Conservation (phyloP, 2,113 vertebrate species). For the Chamaetylas fuelleborni region DNA sequence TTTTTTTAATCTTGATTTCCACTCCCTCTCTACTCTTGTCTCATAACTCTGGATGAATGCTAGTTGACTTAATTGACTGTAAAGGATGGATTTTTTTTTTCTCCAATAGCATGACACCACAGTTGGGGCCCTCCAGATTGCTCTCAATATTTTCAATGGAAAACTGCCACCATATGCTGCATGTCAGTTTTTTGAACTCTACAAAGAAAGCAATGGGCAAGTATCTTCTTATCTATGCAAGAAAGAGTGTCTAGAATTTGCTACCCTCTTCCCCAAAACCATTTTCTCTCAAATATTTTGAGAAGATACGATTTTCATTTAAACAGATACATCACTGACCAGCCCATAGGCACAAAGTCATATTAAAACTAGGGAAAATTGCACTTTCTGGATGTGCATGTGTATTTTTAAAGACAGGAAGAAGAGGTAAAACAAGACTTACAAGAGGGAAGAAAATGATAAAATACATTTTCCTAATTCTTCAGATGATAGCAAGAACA, state of each 20-base stretch:
- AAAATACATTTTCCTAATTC: neutral
- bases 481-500: neutral
- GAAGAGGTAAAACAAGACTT: neutral
- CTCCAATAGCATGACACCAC: slow-evolving; percentile 80
- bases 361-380: neutral
- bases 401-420: neutral
- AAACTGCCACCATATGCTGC: slow-evolving; percentile 83
- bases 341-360: neutral
- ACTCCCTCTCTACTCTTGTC: neutral
- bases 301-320: neutral
- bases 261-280: neutral
- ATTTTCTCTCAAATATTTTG: neutral
- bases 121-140: slow-evolving; percentile 84
- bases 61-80: neutral
- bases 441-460: neutral
- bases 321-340: neutral
- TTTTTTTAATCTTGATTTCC: neutral
- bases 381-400: neutral
- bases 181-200: slow-evolving; percentile 87
- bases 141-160: slow-evolving; percentile 82
- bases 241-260: neutral
- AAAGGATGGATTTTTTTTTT: neutral
- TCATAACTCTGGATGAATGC: neutral
- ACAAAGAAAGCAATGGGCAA: slow-evolving; percentile 82
- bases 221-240: slow-evolving; percentile 29